phyloP scores from a whole-genome alignment of 2,888 invertebrate genomes.

The Poecilobothrus nobilitatus region DNA sequence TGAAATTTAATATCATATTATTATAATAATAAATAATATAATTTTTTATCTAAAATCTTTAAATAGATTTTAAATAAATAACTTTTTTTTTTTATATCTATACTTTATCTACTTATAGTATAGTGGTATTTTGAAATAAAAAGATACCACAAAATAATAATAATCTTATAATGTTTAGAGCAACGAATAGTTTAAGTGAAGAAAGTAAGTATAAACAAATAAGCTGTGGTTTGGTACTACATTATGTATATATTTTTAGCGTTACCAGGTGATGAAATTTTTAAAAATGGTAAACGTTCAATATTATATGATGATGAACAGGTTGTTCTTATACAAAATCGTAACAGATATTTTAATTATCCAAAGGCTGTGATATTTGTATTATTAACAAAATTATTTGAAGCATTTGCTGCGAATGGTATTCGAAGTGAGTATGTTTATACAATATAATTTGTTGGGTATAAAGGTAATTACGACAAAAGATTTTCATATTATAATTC shows the following conservation, averaged over 20 bases:
- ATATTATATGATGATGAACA: neutral
- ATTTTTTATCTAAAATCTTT: too few species aligned
- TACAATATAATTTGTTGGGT: neutral
- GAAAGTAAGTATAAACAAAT: neutral
- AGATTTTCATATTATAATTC: neutral
- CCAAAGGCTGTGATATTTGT: conserved; percentile 40
- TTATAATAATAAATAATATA: too few species aligned
- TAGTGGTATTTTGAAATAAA: too few species aligned
- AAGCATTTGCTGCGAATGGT: conserved; percentile 44
- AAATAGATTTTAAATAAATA: too few species aligned
- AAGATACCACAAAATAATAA: too few species aligned
- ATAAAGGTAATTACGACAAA: neutral
- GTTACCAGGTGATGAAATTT: neutral
- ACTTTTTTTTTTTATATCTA: too few species aligned
- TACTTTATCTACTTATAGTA: too few species aligned
- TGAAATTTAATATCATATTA: neutral
- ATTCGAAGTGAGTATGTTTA: conserved; percentile 41
- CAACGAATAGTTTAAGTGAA: neutral
- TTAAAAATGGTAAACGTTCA: neutral
- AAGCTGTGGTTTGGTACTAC: too few species aligned
- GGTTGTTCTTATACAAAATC: neutral
- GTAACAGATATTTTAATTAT: conserved; percentile 27
- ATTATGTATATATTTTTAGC: neutral
- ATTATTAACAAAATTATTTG: conserved; percentile 39
- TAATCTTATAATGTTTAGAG: neutral